Percentiles rank a stretch among this genome's conserved stretches.
Evolutionary conservation across 2,888 invertebrate genomes (phyloP).

Genomic region (Synanthedon vespiformis): DNA sequence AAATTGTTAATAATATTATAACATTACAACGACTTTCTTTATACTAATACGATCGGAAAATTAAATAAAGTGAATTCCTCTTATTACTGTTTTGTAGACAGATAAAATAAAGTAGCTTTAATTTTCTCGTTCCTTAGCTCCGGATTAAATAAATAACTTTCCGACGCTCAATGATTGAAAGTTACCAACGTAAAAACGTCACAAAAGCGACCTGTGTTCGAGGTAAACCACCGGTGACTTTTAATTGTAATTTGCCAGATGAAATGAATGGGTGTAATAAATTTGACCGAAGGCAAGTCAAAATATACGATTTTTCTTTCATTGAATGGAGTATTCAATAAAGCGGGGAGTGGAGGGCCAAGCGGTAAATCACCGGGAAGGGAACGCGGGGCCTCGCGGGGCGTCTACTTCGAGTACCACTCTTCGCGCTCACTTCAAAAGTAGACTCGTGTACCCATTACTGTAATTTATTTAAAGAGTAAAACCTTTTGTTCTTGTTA

Average conservation of each 20-base stretch:
- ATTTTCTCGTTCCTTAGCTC: no score
- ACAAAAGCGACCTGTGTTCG: background rate
- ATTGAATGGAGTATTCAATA: slow-evolving; percentile 58
- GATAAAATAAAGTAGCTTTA: no score
- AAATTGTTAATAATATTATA: no score
- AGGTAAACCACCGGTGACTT: slow-evolving; percentile 18
- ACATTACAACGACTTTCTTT: no score
- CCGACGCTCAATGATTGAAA: background rate
- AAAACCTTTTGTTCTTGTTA: background rate
- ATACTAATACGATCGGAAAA: no score
- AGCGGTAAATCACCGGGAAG: slow-evolving; percentile 49
- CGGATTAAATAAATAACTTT: no score
- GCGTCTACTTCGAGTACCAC: slow-evolving; percentile 19
- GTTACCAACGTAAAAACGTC: background rate
- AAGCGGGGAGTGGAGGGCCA: slow-evolving; percentile 33
- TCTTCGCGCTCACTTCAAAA: slow-evolving; percentile 13
- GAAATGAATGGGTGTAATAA: slow-evolving; percentile 53
- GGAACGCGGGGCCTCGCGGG: slow-evolving; percentile 5
- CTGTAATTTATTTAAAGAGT: background rate
- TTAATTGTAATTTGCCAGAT: slow-evolving; percentile 52
- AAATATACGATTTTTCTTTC: slow-evolving; percentile 63
- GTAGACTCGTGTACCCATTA: background rate
- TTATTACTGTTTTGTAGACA: no score
- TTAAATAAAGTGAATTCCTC: no score
- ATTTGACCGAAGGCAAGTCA: slow-evolving; percentile 44